A percentile compares a stretch with the other conserved stretches of the same genome.
Evolutionary conservation across 37 sponge, comb jelly and placozoan genomes (phyloP).

Genomic region (Chondrosia reniformis): DNA sequence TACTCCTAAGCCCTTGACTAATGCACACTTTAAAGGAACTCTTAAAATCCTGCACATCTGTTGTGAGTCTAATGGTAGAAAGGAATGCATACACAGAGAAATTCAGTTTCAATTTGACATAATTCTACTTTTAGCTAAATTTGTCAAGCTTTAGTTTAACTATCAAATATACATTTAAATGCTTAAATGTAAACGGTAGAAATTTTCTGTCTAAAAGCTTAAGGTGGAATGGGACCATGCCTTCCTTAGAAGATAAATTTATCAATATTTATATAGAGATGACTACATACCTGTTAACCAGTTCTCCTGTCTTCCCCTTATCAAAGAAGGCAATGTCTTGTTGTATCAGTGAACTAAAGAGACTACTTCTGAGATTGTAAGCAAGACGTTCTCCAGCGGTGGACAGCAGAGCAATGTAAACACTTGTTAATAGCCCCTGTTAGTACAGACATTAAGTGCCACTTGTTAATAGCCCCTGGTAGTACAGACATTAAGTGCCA

Average conservation of each 20-base stretch:
- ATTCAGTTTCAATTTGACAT: no score
- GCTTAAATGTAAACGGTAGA: no score
- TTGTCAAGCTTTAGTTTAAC: no score
- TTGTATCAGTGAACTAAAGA: conserved; percentile 75
- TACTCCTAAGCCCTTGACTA: conserved; percentile 67
- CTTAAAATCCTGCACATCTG: conserved; percentile 94
- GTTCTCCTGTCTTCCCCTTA: conserved; percentile 81
- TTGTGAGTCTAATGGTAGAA: conserved; percentile 59
- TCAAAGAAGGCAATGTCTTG: conserved; percentile 89
- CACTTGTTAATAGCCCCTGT: conserved; percentile 67
- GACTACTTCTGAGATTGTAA: conserved; percentile 51
- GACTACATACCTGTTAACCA: conserved; percentile 76
- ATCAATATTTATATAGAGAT: no score
- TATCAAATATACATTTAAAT: no score
- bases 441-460: no score
- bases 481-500: no score
- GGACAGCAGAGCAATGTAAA: conserved; percentile 78
- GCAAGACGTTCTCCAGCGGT: conserved; percentile 73
- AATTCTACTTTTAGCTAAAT: no score
- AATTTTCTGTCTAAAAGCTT: no score
- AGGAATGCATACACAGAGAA: background rate
- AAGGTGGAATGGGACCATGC: no score
- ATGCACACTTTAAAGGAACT: conserved; percentile 89
- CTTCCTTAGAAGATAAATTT: no score
- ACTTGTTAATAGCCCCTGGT: no score